Base-by-base conservation (phyloP, 1,140 invertebrate genomes). In the Yoshiicerus persimilis region DNA sequence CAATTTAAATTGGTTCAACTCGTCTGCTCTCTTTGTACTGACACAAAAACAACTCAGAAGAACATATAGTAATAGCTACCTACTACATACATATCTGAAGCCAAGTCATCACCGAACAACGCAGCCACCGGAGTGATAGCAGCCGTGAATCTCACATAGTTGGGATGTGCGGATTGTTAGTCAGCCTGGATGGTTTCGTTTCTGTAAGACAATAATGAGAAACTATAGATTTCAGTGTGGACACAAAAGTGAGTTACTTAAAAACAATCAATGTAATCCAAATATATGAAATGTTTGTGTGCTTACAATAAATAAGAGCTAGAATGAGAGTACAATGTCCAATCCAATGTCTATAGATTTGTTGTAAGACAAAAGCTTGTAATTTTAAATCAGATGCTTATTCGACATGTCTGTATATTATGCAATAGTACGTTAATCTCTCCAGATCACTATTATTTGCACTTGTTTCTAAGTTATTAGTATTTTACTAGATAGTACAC, bases 261-360 rank as follows among this genome's bases (percentile, higher is more conserved):
- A 80, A 70, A 34, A 80, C 75, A 80, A 80, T 38, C 75, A 38
- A 80, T 38, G 75, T 80, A 80, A 80, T 80, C 75, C 75, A 80
- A 34, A 80, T 80, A 80, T 30, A 80, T 80, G 34, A 80, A 32
- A 80, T 80, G 75, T 38, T 80, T 80, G 75, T 80, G 75, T 38
- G 75, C 75, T 80, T 80, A 80, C 75, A 80, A 23, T 80, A 80
- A 34, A 70, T 70, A 36, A 80, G 75, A 80, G 75, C 75, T 80
- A 80, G 75, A 80, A 20, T 80, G 30, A 80, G 75, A 80, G 75
- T 80, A 80, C 75, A 80, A 80, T 80, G 75, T 80, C 75, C 75
- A 80, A 80, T 80, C 32, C 34, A 80, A 80, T 80, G 75, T 80
- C 75, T 80, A 80, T 80, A 80, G 30, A 80, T 80, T 80, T 80